Evolutionary conservation across 2,888 invertebrate species (phyloP), one percentile per base, ranked within the genome.

Genomic region (Epinotia brunnichana): DNA sequence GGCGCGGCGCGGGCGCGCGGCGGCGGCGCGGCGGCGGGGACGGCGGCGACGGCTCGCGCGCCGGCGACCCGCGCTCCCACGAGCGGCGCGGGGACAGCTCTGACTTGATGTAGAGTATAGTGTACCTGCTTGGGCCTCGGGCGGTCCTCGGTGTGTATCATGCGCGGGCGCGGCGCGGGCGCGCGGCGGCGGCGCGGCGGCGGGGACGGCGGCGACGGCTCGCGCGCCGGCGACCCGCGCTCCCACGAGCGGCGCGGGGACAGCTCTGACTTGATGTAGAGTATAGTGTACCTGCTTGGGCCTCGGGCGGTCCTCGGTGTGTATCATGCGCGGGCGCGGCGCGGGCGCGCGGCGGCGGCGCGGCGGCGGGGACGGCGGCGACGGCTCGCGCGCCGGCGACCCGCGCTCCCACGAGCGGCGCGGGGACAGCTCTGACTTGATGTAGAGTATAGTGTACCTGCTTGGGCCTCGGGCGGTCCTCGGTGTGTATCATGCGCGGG

Each of bases 121-220:
- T n/a, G 94, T 1, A 95, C 95, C 82, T 95, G 95, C 81, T 95
- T 96, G 54, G 95, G 95, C 81, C 95, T 95, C 3, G 96, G 96
- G 41, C 96, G 92, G 0, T 94, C 91, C 9, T 93, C 90, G 74
- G 86, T 41, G 41, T 41, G 41, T 9, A 41, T 41, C 41, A 84
- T 67, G 94, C 91, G 63, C 70, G 61, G 60, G 74, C 19, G 56
- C 54, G 74, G 72, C 86, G 76, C 70, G 61, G 60, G 74, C n/a
- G 56, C 53, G 74, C 75, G 59, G 75, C 77, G 53, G 77, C 95
- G 59, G 75, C 77, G 60, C 95, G 90, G 90, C 67, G 87, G 83
- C 66, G 78, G 74, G 19, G 80, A 76, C 44, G 71, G 70, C 44
- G 78, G 73, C 24, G 81, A 76, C 48, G 69, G 71, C 41, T 62